These are phyloP conservation scores for Pegoplata infirma DNA, from an alignment of 2,888 invertebrate species.

Conservation along the genomic window DNA sequence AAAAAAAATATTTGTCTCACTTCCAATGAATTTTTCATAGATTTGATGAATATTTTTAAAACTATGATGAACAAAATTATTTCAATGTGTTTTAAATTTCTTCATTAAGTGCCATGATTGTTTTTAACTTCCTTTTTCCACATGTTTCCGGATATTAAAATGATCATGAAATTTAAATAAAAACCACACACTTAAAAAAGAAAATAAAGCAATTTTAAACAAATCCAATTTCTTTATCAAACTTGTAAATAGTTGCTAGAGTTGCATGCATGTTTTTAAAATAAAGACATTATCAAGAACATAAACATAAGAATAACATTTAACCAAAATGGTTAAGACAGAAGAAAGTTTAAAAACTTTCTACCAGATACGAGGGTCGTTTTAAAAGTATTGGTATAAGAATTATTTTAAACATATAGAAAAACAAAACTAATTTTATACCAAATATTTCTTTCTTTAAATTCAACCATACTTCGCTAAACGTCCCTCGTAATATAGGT, in stretches of 20 bases:
- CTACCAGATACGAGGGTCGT: no score
- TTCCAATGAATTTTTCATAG: no score
- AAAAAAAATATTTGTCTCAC: no score
- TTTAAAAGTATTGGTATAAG: no score
- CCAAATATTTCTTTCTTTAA: no score
- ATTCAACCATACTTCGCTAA: no score
- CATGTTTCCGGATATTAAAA: conserved; percentile 23
- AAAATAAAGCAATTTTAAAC: conserved; percentile 25
- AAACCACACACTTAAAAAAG: not conserved
- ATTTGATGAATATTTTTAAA: no score
- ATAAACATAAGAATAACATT: conserved; percentile 1
- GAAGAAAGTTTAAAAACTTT: not conserved
- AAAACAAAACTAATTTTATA: no score
- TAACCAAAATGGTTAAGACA: not conserved
- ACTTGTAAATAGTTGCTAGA: not conserved
- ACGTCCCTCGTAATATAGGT: conserved; percentile 10
- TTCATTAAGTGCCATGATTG: no score
- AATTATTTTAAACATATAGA: no score
- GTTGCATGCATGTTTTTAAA: conserved; percentile 18
- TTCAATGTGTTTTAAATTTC: no score
- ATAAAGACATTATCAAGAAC: conserved; percentile 44
- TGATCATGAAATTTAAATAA: not conserved
- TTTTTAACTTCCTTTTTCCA: not conserved
- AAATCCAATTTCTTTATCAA: not conserved
- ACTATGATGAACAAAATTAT: no score